A percentile compares a stretch with the other conserved stretches of the same genome.
phyloP scores from a whole-genome alignment of 2,888 invertebrate species.

The Xestoiulus laeticollis region DNA sequence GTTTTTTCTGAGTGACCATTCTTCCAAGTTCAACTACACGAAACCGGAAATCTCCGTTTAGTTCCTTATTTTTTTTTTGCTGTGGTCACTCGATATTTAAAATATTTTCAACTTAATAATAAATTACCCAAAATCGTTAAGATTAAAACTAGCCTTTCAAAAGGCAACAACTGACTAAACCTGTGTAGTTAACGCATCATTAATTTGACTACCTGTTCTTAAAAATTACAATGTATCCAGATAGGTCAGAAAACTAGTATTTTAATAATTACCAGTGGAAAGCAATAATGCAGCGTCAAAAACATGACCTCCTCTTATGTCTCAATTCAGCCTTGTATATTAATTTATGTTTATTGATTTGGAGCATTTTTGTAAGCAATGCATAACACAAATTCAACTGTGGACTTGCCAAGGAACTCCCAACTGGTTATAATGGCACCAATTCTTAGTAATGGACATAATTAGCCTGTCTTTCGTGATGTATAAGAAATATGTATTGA shows the following conservation, averaged over 20 bases:
- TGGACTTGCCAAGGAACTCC: neutral
- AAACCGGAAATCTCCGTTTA: neutral
- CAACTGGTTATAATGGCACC: neutral
- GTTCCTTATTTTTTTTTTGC: neutral
- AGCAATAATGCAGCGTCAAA: neutral
- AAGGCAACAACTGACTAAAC: neutral
- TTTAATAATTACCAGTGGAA: neutral
- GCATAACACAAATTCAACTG: neutral
- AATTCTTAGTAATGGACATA: neutral
- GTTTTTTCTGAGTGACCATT: neutral
- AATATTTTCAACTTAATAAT: neutral
- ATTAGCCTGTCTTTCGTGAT: neutral
- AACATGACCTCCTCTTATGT: neutral
- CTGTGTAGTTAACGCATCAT: conserved; percentile 20
- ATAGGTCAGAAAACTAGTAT: neutral
- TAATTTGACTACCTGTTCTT: neutral
- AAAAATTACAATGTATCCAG: neutral
- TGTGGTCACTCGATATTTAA: neutral
- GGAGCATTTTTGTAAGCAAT: neutral
- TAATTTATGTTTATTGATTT: neutral
- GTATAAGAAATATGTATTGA: neutral
- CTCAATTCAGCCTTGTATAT: neutral
- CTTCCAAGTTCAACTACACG: neutral
- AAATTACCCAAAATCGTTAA: neutral
- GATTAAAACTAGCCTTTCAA: conserved; percentile 13